Base-by-base conservation (phyloP, 2,797 vertebrate species). In the Gastrophryne carolinensis region DNA sequence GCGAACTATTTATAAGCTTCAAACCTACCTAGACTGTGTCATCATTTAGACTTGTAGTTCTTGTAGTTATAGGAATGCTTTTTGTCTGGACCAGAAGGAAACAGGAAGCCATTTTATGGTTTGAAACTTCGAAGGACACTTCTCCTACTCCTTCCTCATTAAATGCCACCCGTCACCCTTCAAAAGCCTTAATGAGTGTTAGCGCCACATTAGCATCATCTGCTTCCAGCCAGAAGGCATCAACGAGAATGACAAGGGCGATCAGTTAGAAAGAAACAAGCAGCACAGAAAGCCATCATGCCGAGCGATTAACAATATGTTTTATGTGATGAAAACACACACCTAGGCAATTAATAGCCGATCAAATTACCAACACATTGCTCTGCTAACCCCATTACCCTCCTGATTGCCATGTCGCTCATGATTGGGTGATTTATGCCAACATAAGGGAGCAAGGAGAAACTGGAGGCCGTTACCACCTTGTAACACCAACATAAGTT, bases 241-340 rank as follows among this genome's bases (percentile, higher is more conserved):
- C 72, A 73, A 64, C 34, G 49, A 47, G 37, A 73, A 64, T 65
- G 72, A 73, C 50, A 73, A 73, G 72, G 72, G 50, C 62, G 61
- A 73, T 66, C 72, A 66, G 62, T 74, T 74, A 74, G 29, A 66
- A 17, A 66, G 72, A 74, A 74, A 74, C 62, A 65, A 74, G 52
- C 64, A 37, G 29, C 72, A 74, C 58, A 21, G 12, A 66, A 62
- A 66, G 19, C 37, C 62, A 66, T 66, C 65, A 49, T 3, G 21
- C 52, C 1, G 24, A 27, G 62, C 57, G 72, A 74, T 74, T 74
- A 74, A 66, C 72, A 74, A 66, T 74, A 74, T 74, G 72, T 65
- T 74, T 63, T 57, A 66, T 74, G 72, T 44, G 62, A 74, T 56
- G 62, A 54, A 74, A 74, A 66, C 37, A 74, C 53, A 74, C 72